phyloP scores from a whole-genome alignment of 2,113 vertebrate genomes.

The Festucalex cinctus region DNA sequence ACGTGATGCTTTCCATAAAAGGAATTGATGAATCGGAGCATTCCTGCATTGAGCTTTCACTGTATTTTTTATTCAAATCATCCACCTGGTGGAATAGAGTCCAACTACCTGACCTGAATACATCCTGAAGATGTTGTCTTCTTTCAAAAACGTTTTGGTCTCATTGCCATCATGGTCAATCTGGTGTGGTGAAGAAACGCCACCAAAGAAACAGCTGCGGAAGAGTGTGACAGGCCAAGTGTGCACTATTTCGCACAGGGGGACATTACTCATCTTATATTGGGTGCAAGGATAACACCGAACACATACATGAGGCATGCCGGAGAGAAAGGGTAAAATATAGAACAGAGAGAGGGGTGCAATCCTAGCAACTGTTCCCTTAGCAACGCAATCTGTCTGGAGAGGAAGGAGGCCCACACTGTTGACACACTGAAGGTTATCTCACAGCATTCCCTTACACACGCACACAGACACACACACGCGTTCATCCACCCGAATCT shows the following conservation, averaged over 20 bases:
- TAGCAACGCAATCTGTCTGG: slow-evolving; percentile 71
- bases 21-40: too few relatives aligned
- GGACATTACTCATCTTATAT: slow-evolving; percentile 25
- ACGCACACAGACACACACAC: slow-evolving; percentile 8
- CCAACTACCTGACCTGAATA: too few relatives aligned
- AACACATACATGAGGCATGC: slow-evolving; percentile 43
- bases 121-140: neutral
- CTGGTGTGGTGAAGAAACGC: neutral
- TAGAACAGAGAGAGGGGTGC: slow-evolving; percentile 49
- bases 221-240: slow-evolving; percentile 18
- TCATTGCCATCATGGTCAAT: neutral
- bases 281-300: slow-evolving; percentile 22
- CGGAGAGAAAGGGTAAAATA: slow-evolving; percentile 28
- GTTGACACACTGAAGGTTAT: slow-evolving; percentile 62
- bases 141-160: neutral
- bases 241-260: slow-evolving; percentile 8
- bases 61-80: too few relatives aligned
- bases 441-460: slow-evolving; percentile 48
- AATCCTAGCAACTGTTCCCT: slow-evolving; percentile 73
- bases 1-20: too few relatives aligned
- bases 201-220: neutral
- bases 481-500: slow-evolving; percentile 25
- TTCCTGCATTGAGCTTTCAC: too few relatives aligned
- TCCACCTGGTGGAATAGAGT: too few relatives aligned
- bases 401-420: slow-evolving; percentile 48